A percentile compares a stretch with the other conserved stretches of the same genome.
Evolutionary conservation across 1,140 invertebrate species (phyloP).

Genomic region (Anastatus disparis): DNA sequence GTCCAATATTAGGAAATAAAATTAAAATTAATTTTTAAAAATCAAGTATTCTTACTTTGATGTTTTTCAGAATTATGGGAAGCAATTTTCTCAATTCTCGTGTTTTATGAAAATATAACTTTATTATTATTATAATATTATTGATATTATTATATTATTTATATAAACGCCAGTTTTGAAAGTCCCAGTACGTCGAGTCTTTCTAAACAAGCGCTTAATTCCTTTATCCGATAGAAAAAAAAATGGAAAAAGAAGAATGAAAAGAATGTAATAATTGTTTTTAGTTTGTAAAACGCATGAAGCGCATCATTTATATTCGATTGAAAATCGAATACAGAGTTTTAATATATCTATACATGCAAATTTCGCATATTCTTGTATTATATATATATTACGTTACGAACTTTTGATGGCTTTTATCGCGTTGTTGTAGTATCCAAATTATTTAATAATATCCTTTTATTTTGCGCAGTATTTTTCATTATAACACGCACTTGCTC

Average conservation of each 20-base stretch:
- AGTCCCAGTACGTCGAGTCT: not conserved
- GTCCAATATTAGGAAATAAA: no score
- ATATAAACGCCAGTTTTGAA: constrained; percentile 3
- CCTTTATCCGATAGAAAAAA: not conserved
- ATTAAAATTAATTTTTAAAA: not conserved
- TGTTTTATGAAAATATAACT: not conserved
- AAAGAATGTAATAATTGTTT: constrained; percentile 10
- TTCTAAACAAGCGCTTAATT: constrained; percentile 2
- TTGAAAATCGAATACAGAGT: constrained; percentile 44
- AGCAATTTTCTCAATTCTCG: not conserved
- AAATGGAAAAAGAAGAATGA: not conserved
- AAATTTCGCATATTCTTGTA: constrained; percentile 40
- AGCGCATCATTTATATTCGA: constrained; percentile 35
- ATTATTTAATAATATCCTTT: constrained; percentile 14
- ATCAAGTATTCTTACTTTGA: not conserved
- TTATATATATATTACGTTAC: constrained; percentile 33
- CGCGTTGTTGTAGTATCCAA: constrained; percentile 26
- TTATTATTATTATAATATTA: not conserved
- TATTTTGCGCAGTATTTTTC: constrained; percentile 30
- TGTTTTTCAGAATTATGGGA: constrained; percentile 1
- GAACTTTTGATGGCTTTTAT: constrained; percentile 17
- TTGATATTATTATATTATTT: constrained; percentile 31
- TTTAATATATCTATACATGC: constrained; percentile 45
- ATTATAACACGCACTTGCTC: constrained; percentile 6
- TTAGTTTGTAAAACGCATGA: constrained; percentile 5